Percentiles rank a stretch among this genome's conserved stretches.
Conservation (phyloP, 2,113 vertebrate species). For the Oncorhynchus mykiss region DNA sequence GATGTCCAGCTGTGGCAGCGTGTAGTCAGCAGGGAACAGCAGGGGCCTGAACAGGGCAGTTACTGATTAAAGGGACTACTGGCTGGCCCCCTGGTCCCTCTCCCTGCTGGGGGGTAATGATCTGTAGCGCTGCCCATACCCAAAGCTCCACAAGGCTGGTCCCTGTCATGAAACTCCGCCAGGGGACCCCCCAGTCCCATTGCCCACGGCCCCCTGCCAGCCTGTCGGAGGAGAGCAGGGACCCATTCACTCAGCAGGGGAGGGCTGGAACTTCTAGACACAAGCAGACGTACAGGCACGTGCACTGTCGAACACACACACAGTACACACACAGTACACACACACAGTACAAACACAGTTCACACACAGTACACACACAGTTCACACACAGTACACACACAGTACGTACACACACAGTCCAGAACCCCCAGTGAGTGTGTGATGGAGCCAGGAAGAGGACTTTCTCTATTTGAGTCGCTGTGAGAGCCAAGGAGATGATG, state of each 20-base stretch:
- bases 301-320: constrained; percentile 13
- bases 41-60: constrained; percentile 48
- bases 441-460: too few species aligned
- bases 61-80: constrained; percentile 27
- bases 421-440: neutral
- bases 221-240: constrained; percentile 23
- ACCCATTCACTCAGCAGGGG: too few species aligned
- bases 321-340: neutral
- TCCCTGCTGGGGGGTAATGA: constrained; percentile 66
- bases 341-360: constrained; percentile 26
- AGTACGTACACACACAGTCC: neutral
- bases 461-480: too few species aligned
- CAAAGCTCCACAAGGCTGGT: constrained; percentile 23
- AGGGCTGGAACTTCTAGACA: too few species aligned
- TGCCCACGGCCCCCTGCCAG: constrained; percentile 51
- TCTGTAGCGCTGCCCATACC: constrained; percentile 76
- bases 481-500: too few species aligned
- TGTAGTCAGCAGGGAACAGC: constrained; percentile 67
- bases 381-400: constrained; percentile 25
- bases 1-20: constrained; percentile 9
- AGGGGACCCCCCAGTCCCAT: constrained; percentile 68
- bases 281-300: constrained; percentile 19
- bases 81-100: constrained; percentile 27
- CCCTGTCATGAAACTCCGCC: constrained; percentile 42
- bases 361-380: constrained; percentile 2